Evolutionary conservation across 2,113 vertebrate species (phyloP), one percentile per base, ranked within the genome.

Genomic region (Bagarius yarrelli): DNA sequence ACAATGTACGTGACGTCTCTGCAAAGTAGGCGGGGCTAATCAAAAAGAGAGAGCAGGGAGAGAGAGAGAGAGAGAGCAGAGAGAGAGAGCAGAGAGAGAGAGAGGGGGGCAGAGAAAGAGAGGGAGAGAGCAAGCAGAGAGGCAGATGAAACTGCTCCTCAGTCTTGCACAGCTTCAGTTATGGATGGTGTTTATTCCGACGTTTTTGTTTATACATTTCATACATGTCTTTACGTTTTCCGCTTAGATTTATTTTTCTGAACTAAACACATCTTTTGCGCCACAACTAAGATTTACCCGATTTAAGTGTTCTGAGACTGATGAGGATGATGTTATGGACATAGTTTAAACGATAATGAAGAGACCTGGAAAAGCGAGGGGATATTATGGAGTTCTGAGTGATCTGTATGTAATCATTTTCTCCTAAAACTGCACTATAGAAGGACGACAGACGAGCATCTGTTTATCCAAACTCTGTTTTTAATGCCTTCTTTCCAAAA

Each of bases 171-270:
- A 52, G 40, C 27, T 27, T 67, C 53, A 76, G 73, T 50, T 52
- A 82, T 82, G 81, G 81, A 82, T n/a, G 81, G 63, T 52, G 15
- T 12, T n/a, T 23, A 59, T 55, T 27, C 60, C 21, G 27, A 12
- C 5, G 16, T n/a, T 16, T 75, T 0, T 56, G 34, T 59, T 70
- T 55, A n/a, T 52, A 25, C 30, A 15, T 32, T 77, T 61, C n/a
- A n/a, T n/a, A n/a, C n/a, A 5, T 1, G 40, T 70, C 0, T 70
- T 70, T 44, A 32, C n/a, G 23, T 11, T 18, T 52, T 80, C 2
- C 44, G 12, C 15, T 52, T 19, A 15, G 27, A 61, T n/a, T 3
- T 34, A 13, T 34, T 30, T 25, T 25, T 14, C 56, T 11, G 27
- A 30, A 60, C n/a, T 23, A 6, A 55, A 27, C 23, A 11, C 30